Evolutionary conservation across 2,797 vertebrate genomes (phyloP).

Genomic region (Hyperoplus immaculatus): DNA sequence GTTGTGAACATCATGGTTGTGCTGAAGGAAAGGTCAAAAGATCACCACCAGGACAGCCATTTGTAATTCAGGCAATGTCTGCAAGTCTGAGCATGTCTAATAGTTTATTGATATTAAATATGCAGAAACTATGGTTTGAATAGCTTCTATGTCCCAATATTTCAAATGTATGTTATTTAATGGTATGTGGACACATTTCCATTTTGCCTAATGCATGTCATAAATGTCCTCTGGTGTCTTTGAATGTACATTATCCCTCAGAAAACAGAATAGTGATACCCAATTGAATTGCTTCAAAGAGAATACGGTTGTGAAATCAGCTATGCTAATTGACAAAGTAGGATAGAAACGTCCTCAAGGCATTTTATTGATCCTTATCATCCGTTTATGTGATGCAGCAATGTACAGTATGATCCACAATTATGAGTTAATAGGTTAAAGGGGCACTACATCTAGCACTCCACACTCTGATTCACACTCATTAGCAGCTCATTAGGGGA

Average conservation of each 20-base stretch:
- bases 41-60: background rate
- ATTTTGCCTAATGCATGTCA: background rate
- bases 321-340: constrained; percentile 42
- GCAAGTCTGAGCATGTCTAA: background rate
- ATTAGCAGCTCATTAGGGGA: constrained; percentile 79
- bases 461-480: constrained; percentile 71
- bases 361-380: constrained; percentile 54
- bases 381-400: constrained; percentile 54
- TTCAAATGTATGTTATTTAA: background rate
- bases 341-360: constrained; percentile 42
- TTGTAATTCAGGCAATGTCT: background rate
- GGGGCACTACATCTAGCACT: constrained; percentile 66
- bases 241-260: background rate
- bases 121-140: background rate
- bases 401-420: constrained; percentile 66
- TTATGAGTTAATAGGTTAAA: constrained; percentile 76
- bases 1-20: too few species aligned
- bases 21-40: background rate
- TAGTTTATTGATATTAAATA: background rate
- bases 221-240: background rate
- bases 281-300: constrained; percentile 15
- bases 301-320: constrained; percentile 33
- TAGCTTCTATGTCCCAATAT: background rate
- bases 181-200: background rate
- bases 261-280: constrained; percentile 3